Conservation (phyloP, 2,797 vertebrate genomes). For the Tadarida brasiliensis region DNA sequence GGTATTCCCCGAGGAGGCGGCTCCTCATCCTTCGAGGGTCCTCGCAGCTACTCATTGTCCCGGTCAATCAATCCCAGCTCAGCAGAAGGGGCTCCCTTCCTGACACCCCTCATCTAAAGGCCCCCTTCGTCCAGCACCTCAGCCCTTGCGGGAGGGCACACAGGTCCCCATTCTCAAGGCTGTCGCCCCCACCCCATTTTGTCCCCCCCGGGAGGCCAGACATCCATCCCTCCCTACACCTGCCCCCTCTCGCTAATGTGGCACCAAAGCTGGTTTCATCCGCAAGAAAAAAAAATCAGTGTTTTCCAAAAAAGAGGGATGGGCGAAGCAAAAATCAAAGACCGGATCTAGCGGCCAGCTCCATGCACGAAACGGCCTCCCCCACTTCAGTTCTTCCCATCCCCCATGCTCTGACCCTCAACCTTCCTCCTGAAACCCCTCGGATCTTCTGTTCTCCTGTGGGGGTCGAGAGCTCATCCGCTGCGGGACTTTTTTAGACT, state of each 20-base stretch:
- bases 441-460: not conserved
- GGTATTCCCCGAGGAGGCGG: slow-evolving; percentile 68
- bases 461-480: not conserved
- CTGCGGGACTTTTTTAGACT: not conserved
- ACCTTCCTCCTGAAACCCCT: not conserved
- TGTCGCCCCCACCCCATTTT: slow-evolving; percentile 41
- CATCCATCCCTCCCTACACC: slow-evolving; percentile 59
- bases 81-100: not conserved
- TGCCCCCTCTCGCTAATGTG: slow-evolving; percentile 34
- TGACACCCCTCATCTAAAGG: not conserved
- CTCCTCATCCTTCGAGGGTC: slow-evolving; percentile 63
- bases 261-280: not conserved
- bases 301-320: slow-evolving; percentile 9
- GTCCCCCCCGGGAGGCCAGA: not conserved
- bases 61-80: not conserved
- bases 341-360: not conserved
- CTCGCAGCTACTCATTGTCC: slow-evolving; percentile 12
- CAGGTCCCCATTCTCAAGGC: not conserved
- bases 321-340: slow-evolving; percentile 37
- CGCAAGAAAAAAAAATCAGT: not conserved
- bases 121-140: not conserved
- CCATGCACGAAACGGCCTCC: not conserved
- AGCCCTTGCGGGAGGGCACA: not conserved
- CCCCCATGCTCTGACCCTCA: slow-evolving; percentile 45
- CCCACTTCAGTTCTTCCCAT: slow-evolving; percentile 2